phyloP scores from a whole-genome alignment of 1,140 invertebrate species.

The Helicoverpa armigera region DNA sequence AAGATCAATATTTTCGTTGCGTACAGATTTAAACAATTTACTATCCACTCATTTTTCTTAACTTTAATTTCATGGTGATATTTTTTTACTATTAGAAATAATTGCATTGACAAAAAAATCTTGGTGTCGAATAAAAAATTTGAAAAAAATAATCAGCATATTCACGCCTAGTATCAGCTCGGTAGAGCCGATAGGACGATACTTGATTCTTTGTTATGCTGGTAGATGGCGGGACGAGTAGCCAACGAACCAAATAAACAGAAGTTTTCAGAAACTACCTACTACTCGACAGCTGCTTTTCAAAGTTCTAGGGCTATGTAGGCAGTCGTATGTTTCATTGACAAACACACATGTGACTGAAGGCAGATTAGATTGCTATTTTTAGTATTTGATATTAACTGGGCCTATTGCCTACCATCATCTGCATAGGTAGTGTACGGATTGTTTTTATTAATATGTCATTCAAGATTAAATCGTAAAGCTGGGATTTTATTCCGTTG shows the following conservation, averaged over 20 bases:
- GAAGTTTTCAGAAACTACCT: no score
- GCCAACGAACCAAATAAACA: neutral
- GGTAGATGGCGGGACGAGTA: conserved; percentile 29
- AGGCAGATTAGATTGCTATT: no score
- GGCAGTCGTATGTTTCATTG: no score
- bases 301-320: no score
- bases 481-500: no score
- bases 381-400: no score
- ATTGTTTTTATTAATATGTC: no score
- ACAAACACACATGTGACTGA: no score
- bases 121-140: neutral
- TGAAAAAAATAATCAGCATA: neutral
- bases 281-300: no score
- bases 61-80: neutral
- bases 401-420: no score
- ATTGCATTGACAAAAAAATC: neutral
- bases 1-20: conserved; percentile 52
- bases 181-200: neutral
- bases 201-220: neutral
- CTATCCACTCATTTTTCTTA: neutral
- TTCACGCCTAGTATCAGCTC: neutral
- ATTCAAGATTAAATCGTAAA: no score
- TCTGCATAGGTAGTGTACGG: no score
- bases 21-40: conserved; percentile 34
- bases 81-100: neutral